Percentiles rank a stretch among this genome's conserved stretches.
Evolutionary conservation across 2,888 invertebrate genomes (phyloP).

Genomic region (Pardosa pseudoannulata): DNA sequence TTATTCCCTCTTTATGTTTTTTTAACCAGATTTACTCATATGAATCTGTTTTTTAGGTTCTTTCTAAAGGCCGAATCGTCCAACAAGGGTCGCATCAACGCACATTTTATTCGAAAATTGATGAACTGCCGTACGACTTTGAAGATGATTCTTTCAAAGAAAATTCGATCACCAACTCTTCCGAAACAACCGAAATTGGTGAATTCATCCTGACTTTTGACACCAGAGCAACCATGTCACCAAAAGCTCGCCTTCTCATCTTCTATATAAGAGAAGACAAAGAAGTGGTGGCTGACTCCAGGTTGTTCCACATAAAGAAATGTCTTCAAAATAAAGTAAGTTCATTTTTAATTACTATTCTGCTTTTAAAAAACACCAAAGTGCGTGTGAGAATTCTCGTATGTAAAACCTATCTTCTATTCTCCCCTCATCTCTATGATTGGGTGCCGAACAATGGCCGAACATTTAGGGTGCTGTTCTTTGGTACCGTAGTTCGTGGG

Average conservation of each 20-base stretch:
- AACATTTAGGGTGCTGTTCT: too few species aligned
- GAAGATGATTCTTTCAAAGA: neutral
- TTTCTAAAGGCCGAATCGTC: constrained; percentile 60
- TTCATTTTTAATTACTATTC: too few species aligned
- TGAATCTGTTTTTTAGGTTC: constrained; percentile 43
- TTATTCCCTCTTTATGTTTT: too few species aligned
- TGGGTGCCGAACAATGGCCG: too few species aligned
- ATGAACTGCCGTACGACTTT: constrained; percentile 24
- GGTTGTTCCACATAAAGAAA: constrained; percentile 80
- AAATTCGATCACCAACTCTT: neutral
- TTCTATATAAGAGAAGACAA: constrained; percentile 81
- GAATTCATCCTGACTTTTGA: constrained; percentile 58
- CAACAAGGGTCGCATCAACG: constrained; percentile 62
- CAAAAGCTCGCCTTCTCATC: constrained; percentile 77
- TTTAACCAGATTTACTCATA: too few species aligned
- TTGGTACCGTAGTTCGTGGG: too few species aligned
- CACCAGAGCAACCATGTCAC: constrained; percentile 45
- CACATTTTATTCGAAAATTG: constrained; percentile 30
- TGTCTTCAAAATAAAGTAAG: constrained; percentile 82
- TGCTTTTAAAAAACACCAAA: too few species aligned
- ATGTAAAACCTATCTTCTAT: too few species aligned
- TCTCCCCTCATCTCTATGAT: too few species aligned
- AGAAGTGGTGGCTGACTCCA: constrained; percentile 81
- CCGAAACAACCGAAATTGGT: constrained; percentile 3
- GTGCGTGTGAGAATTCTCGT: too few species aligned